Evolutionary conservation across 2,888 invertebrate species (phyloP), one percentile per base, ranked within the genome.

Genomic region (Macaria notata): DNA sequence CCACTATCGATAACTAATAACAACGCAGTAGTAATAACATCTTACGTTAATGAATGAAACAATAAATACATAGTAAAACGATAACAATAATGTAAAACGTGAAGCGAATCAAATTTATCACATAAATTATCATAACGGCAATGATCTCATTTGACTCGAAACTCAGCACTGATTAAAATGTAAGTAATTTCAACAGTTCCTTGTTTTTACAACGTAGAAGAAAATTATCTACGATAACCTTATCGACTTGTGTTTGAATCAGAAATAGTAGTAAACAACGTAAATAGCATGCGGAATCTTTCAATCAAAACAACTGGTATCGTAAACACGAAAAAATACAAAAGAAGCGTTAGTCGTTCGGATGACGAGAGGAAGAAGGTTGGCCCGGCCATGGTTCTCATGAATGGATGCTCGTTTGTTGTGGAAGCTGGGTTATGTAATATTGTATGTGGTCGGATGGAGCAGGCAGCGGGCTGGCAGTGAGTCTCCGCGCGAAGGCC

Each of bases 331-430:
- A 36, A 36, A 36, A 7, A 1, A 0, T 36, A 36, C 43, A 19
- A 4, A 9, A 41, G 72, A 64, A 33, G 36, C 6, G 3, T 4
- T 67, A 72, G 66, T 69, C 66, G 78, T 7, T 36, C 4, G 7
- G 76, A 33, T 79, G 76, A 75, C 70, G 75, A 74, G 69, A 71
- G 72, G 74, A 76, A 73, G 46, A 50, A 47, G 36, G 72, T 67
- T 69, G 73, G 78, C 75, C 74, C 73, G 78, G 73, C 75, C 71
- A 69, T 74, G 72, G 76, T 68, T 78, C 72, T 81, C 76, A 82
- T 89, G 90, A 90, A 89, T 89, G 88, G 79, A 82, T 76, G 76
- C 78, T 72, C 75, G 75, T 83, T 84, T 84, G 83, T 83, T 83
- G 83, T 81, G 74, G 73, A 81, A 74, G 71, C 70, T 71, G 67